phyloP scores from a whole-genome alignment of 53 echinoderm and acorn worm species.

The Mesocentrotus franciscanus region DNA sequence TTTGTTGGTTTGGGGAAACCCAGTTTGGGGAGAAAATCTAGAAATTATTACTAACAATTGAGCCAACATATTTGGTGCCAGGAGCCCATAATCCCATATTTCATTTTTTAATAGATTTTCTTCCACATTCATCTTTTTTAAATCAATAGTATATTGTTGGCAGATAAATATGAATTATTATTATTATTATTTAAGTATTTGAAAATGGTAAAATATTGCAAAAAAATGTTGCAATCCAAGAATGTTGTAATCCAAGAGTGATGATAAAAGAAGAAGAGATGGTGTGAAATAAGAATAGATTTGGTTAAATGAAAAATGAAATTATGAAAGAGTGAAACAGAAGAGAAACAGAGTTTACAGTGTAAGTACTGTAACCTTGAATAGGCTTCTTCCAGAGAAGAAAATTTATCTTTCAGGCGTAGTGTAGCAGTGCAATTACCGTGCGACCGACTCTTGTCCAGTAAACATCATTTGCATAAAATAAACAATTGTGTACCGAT shows the following conservation, averaged over 20 bases:
- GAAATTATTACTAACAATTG: not conserved
- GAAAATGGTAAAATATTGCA: no score
- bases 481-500: no score
- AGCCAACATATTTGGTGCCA: not conserved
- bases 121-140: not conserved
- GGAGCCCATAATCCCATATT: not conserved
- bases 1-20: not conserved
- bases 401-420: not conserved
- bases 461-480: no score
- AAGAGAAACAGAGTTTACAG: not conserved
- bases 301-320: not conserved
- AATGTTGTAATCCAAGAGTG: no score
- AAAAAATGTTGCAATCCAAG: no score
- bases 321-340: not conserved
- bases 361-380: not conserved
- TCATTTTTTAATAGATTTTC: not conserved
- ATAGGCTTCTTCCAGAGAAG: not conserved
- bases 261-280: not conserved
- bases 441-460: no score
- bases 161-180: no score
- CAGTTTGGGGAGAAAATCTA: not conserved
- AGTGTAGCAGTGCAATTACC: no score
- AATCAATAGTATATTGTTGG: not conserved
- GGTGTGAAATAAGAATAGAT: not conserved
- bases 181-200: no score